A percentile compares a stretch with the other conserved stretches of the same genome.
These are phyloP conservation scores for Pseudochirops corinnae DNA, from an alignment of 2,797 vertebrate species.

Conservation along the genomic window DNA sequence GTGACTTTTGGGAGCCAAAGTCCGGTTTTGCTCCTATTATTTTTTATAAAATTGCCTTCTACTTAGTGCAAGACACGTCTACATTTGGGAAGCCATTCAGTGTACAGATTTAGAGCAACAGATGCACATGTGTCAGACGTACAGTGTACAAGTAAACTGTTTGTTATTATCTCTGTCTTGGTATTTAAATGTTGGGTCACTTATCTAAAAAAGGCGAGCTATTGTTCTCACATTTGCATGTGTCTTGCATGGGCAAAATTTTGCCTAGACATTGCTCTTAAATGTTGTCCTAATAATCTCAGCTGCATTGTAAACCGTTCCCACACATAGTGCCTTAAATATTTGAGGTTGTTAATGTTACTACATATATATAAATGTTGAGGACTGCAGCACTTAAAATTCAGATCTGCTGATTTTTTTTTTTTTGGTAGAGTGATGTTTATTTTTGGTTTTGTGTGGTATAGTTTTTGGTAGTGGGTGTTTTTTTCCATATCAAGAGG, in stretches of 20 bases:
- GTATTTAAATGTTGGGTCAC: constrained; percentile 97
- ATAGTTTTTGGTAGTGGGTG: constrained; percentile 87
- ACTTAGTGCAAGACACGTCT: constrained; percentile 98
- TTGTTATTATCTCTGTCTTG: constrained; percentile 92
- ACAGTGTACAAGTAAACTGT: constrained; percentile 93
- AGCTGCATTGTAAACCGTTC: constrained; percentile 98
- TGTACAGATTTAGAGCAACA: constrained; percentile 94
- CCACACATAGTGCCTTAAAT: constrained; percentile 99
- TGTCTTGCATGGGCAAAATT: constrained; percentile 98
- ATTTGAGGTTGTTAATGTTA: constrained; percentile 99
- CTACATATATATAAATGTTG: constrained; percentile 97
- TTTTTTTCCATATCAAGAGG: constrained; percentile 87
- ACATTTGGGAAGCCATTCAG: constrained; percentile 99
- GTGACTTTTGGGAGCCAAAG: constrained; percentile 94
- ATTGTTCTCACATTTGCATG: constrained; percentile 98
- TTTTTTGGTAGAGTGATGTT: constrained; percentile 92
- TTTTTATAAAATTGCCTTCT: constrained; percentile 99
- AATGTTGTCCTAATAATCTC: constrained; percentile 96
- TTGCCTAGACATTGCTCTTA: constrained; percentile 97
- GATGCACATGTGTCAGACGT: constrained; percentile 94
- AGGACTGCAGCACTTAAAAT: constrained; percentile 99
- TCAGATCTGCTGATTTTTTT: constrained; percentile 93
- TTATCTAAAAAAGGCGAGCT: constrained; percentile 90
- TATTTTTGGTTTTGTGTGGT: constrained; percentile 90
- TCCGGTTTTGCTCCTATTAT: constrained; percentile 95